phyloP scores from a whole-genome alignment of 2,113 vertebrate genomes.

The Phainopepla nitens region DNA sequence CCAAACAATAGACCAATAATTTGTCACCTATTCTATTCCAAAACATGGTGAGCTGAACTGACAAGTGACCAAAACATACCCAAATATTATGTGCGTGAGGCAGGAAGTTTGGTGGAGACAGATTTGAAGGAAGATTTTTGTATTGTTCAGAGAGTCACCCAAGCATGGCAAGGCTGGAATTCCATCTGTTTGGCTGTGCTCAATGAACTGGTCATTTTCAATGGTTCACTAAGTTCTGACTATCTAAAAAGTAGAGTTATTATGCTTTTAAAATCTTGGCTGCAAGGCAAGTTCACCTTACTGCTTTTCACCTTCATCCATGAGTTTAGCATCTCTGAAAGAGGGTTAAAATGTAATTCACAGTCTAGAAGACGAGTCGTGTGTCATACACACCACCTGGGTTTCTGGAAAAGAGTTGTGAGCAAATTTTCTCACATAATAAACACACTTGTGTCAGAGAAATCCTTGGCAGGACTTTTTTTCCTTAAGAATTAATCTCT shows the following conservation, averaged over 20 bases:
- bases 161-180: constrained; percentile 67
- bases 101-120: constrained; percentile 37
- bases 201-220: constrained; percentile 77
- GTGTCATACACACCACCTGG: neutral
- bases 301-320: constrained; percentile 46
- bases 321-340: constrained; percentile 38
- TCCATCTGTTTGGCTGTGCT: constrained; percentile 79
- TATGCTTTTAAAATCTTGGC: constrained; percentile 72
- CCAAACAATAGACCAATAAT: neutral
- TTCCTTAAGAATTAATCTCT: neutral
- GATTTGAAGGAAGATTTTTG: constrained; percentile 64
- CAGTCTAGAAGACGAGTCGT: neutral
- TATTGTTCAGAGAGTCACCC: constrained; percentile 62
- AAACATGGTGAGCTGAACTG: neutral
- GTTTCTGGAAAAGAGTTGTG: neutral
- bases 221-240: constrained; percentile 76
- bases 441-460: neutral
- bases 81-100: neutral
- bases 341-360: neutral
- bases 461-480: neutral
- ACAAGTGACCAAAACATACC: constrained; percentile 21
- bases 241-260: constrained; percentile 80
- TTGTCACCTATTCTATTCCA: neutral
- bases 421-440: neutral
- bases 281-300: constrained; percentile 58